Evolutionary conservation across 2,797 vertebrate species (phyloP).

Genomic region (Luscinia megarhynchos): DNA sequence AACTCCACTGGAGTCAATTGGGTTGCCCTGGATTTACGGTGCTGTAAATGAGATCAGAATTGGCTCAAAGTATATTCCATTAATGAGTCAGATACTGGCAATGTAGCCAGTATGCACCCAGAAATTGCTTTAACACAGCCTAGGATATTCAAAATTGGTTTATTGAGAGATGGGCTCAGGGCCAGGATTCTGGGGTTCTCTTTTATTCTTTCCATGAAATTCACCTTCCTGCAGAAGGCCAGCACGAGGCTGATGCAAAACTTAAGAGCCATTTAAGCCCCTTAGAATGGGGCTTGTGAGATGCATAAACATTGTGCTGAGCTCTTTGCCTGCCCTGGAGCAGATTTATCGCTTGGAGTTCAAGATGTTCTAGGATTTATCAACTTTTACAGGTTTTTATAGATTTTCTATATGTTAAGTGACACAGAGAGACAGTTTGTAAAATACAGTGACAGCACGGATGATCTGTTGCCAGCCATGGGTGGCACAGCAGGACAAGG

Average conservation of each 20-base stretch:
- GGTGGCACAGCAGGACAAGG: constrained; percentile 4
- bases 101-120: constrained; percentile 45
- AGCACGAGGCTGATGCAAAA: constrained; percentile 27
- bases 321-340: constrained; percentile 27
- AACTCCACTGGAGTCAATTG: constrained; percentile 60
- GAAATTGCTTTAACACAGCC: constrained; percentile 61
- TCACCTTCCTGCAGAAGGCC: constrained; percentile 41
- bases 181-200: constrained; percentile 58
- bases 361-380: constrained; percentile 39
- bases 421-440: constrained; percentile 29
- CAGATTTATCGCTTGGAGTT: constrained; percentile 33
- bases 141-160: constrained; percentile 54
- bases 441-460: not conserved
- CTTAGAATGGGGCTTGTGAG: constrained; percentile 2
- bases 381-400: constrained; percentile 47
- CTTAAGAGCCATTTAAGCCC: constrained; percentile 44
- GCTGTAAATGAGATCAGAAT: constrained; percentile 72
- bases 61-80: constrained; percentile 66
- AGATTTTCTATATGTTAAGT: constrained; percentile 39
- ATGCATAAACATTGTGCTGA: not conserved
- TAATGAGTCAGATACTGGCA: constrained; percentile 71
- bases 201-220: constrained; percentile 58
- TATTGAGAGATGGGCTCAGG: constrained; percentile 56
- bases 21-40: constrained; percentile 66
- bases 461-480: not conserved